A percentile compares a stretch with the other conserved stretches of the same genome.
phyloP scores from a whole-genome alignment of 2,888 invertebrate genomes.

The Stictocephala bisonia region DNA sequence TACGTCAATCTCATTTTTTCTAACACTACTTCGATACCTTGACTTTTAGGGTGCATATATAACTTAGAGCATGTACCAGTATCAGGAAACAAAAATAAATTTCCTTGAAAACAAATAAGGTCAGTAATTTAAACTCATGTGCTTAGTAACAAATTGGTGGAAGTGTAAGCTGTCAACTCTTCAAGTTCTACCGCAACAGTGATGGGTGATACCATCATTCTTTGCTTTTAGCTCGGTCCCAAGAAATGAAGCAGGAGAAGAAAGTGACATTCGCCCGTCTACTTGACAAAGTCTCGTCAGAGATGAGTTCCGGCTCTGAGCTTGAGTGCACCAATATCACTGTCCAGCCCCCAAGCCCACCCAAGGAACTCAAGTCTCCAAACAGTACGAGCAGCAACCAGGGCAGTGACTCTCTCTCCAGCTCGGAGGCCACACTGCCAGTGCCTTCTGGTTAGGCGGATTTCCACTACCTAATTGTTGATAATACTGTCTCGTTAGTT shows the following conservation, averaged over 20 bases:
- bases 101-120: too few species aligned
- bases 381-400: slow-evolving; percentile 78
- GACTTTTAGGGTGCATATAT: too few species aligned
- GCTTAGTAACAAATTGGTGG: neutral
- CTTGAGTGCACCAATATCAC: slow-evolving; percentile 66
- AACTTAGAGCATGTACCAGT: too few species aligned
- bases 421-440: slow-evolving; percentile 58
- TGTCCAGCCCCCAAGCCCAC: slow-evolving; percentile 61
- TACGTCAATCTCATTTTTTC: too few species aligned
- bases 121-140: too few species aligned
- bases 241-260: slow-evolving; percentile 72
- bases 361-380: slow-evolving; percentile 64
- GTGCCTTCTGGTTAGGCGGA: slow-evolving; percentile 50
- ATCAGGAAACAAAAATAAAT: too few species aligned
- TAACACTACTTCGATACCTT: too few species aligned
- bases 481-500: too few species aligned
- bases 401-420: slow-evolving; percentile 80
- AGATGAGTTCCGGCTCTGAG: slow-evolving; percentile 81
- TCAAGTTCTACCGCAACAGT: neutral
- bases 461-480: neutral
- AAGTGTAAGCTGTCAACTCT: neutral
- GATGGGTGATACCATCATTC: neutral
- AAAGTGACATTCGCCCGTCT: slow-evolving; percentile 82
- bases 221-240: slow-evolving; percentile 6
- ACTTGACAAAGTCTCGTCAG: slow-evolving; percentile 79